Evolutionary conservation across 2,797 vertebrate species (phyloP).

Genomic region (Hypotaenidia okinawae): DNA sequence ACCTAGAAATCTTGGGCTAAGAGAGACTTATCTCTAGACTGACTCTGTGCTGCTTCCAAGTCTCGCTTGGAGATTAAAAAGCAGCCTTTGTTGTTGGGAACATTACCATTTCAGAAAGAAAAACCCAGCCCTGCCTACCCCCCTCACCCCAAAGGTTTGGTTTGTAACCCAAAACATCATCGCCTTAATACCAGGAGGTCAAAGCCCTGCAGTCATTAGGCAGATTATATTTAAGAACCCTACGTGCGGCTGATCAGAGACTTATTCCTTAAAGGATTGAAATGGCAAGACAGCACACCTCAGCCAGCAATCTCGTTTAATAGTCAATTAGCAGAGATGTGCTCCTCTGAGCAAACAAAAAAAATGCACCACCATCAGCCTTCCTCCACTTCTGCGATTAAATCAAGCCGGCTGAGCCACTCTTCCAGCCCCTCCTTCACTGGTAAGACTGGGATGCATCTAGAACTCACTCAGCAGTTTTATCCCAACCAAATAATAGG

Average conservation of each 20-base stretch:
- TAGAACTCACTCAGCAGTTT: neutral
- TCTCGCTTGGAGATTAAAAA: slow-evolving; percentile 2
- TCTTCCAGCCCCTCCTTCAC: neutral
- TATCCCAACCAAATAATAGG: neutral
- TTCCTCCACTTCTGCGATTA: neutral
- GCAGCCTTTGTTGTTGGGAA: slow-evolving; percentile 43
- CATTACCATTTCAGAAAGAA: slow-evolving; percentile 22
- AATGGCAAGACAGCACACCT: neutral
- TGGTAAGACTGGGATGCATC: neutral
- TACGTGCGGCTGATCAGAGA: slow-evolving; percentile 33
- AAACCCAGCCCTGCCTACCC: neutral
- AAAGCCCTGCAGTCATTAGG: slow-evolving; percentile 23
- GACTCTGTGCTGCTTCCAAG: slow-evolving; percentile 34
- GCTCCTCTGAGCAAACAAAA: slow-evolving; percentile 13
- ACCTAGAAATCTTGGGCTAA: slow-evolving; percentile 19
- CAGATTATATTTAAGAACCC: slow-evolving; percentile 37
- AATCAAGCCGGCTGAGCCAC: neutral
- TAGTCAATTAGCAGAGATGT: slow-evolving; percentile 40
- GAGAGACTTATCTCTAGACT: slow-evolving; percentile 16
- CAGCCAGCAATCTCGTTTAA: slow-evolving; percentile 20
- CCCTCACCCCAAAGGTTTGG: neutral
- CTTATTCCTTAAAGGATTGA: slow-evolving; percentile 38
- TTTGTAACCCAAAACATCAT: slow-evolving; percentile 12
- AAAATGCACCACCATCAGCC: neutral
- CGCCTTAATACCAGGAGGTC: neutral